Evolutionary conservation across 2,113 vertebrate species (phyloP).

Genomic region (Alethe castanea): DNA sequence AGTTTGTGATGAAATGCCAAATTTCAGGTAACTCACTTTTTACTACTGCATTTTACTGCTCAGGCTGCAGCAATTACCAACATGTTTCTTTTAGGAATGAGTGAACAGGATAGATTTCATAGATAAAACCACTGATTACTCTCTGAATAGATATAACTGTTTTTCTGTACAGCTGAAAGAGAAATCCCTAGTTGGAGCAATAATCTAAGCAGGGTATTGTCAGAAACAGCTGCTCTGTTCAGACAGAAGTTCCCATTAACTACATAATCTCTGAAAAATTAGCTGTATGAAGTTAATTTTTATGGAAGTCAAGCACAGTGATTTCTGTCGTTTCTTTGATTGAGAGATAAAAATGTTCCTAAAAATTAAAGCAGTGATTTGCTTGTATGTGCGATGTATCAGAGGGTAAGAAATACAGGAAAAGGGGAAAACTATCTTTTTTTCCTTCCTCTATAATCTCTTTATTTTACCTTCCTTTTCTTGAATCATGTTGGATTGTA

Average conservation of each 20-base stretch:
- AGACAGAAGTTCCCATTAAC: not conserved
- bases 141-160: not conserved
- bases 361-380: not conserved
- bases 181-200: not conserved
- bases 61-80: not conserved
- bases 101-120: not conserved
- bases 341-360: not conserved
- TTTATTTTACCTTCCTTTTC: not conserved
- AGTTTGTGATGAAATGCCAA: not conserved
- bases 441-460: not conserved
- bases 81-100: conserved; percentile 1
- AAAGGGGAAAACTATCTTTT: not conserved
- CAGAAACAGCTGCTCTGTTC: not conserved
- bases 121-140: not conserved
- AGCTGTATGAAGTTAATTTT: not conserved
- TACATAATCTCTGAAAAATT: not conserved
- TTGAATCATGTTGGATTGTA: fast-evolving
- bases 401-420: not conserved
- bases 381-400: not conserved
- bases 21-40: not conserved
- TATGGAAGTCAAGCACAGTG: not conserved
- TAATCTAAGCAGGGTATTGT: not conserved
- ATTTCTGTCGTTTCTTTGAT: not conserved
- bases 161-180: not conserved
- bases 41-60: not conserved